Base-by-base conservation (phyloP, 2,888 invertebrate genomes). In the Noctua janthina region DNA sequence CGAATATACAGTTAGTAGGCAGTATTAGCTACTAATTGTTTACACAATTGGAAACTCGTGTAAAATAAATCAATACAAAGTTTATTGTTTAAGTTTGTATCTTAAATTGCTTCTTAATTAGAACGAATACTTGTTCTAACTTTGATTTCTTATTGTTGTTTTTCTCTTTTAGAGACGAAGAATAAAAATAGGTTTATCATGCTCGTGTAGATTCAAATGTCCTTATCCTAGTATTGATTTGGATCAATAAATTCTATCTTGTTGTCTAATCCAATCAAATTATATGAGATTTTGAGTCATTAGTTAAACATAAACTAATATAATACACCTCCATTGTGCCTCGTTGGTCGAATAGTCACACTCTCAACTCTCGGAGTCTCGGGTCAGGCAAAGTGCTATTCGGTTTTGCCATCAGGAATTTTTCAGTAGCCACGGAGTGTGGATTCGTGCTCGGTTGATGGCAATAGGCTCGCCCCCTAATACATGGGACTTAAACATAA, bases 181-280 rank as follows among this genome's bases (percentile, higher is more conserved):
- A 35, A 59, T 1, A n/a, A 8, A 7, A 54, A 35, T 74, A 15
- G n/a, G n/a, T 29, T 54, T 66, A 4, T 39, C 51, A 69, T 43
- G 59, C 68, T 68, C 68, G 59, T 78, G 62, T 78, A 62, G 39
- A 59, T 15, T n/a, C 15, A 35, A 23, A 15, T 62, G 49, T 17
- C 43, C 39, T 51, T 29, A 23, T 29, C 7, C 17, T 35, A 23
- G 29, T 20, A 43, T 62, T 73, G 59, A 0, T 62, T 62, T 59
- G 20, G 20, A 15, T 35, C 43, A 66, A 54, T 54, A 56, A 78
- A 35, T 66, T n/a, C 3, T 78, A 67, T 51, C 43, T 56, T 56
- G 1, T 29, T 17, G 1, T 54, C 2, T 51, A 20, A 76, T 43
- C 51, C 17, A 76, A 64, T 64, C 23, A 23, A 29, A 76, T 77